Conservation (phyloP, 2,797 vertebrate genomes). For the Tapirus indicus region DNA sequence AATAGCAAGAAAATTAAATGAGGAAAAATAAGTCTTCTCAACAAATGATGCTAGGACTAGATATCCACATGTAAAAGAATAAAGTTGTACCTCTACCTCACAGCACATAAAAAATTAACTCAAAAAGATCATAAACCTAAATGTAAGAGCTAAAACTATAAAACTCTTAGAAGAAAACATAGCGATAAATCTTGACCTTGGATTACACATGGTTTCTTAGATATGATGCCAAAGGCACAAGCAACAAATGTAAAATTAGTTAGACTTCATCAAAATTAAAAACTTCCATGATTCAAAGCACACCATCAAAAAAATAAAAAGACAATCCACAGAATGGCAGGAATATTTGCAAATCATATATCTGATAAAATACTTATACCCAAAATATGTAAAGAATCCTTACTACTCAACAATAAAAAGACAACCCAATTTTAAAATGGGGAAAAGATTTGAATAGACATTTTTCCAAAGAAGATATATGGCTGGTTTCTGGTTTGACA, state of each 20-base stretch:
- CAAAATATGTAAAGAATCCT: background rate
- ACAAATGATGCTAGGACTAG: background rate
- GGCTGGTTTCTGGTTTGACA: background rate
- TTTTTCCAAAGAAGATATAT: background rate
- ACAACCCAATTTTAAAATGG: background rate
- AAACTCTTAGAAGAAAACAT: background rate
- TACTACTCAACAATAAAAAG: background rate
- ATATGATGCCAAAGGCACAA: slow-evolving; percentile 31
- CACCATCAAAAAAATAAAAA: slow-evolving; percentile 3
- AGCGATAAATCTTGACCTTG: slow-evolving; percentile 41
- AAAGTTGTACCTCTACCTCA: background rate
- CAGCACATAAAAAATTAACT: slow-evolving; percentile 23
- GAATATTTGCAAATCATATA: background rate
- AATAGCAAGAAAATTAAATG: slow-evolving; percentile 49
- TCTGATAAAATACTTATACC: background rate
- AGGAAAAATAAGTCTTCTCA: slow-evolving; percentile 22
- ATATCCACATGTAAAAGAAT: slow-evolving; percentile 18
- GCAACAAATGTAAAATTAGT: background rate
- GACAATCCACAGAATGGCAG: background rate
- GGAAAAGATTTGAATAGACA: background rate
- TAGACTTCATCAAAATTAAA: slow-evolving; percentile 11
- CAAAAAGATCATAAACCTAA: background rate
- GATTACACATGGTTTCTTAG: slow-evolving; percentile 42
- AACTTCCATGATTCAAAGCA: background rate
- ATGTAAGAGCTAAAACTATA: slow-evolving; percentile 41